Conservation (phyloP, 92 coral and sea anemone species). For the Porites lobata region DNA sequence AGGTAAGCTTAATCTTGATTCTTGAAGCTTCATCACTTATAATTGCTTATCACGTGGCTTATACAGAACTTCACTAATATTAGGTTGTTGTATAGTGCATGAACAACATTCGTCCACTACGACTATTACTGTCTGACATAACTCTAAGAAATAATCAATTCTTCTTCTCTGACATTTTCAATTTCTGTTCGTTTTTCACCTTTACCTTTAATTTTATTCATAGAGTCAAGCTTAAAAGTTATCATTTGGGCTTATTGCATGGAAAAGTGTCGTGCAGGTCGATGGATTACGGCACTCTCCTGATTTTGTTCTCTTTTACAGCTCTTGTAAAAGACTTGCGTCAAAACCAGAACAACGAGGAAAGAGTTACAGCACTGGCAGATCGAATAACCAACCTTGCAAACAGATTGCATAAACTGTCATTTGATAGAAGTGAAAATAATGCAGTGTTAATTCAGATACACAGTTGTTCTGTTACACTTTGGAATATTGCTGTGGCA, state of each 20-base stretch:
- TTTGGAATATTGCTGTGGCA: slow-evolving; percentile 98
- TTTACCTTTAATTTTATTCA: too few species aligned
- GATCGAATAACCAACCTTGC: slow-evolving; percentile 80
- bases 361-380: slow-evolving; percentile 66
- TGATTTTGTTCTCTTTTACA: slow-evolving; percentile 2
- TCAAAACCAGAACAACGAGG: slow-evolving; percentile 83
- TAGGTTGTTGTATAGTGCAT: too few species aligned
- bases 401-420: slow-evolving; percentile 74
- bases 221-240: too few species aligned
- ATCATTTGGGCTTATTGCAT: too few species aligned
- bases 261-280: background rate
- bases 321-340: slow-evolving; percentile 91
- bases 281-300: background rate
- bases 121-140: too few species aligned
- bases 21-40: background rate
- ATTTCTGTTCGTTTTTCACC: too few species aligned
- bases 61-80: too few species aligned
- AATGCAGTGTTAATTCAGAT: slow-evolving; percentile 90
- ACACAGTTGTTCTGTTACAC: slow-evolving; percentile 90
- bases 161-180: too few species aligned
- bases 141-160: too few species aligned
- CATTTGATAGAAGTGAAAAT: slow-evolving; percentile 83
- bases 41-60: too few species aligned
- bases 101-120: too few species aligned
- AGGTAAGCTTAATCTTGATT: background rate